A percentile compares a stretch with the other conserved stretches of the same genome.
Evolutionary conservation across 2,797 vertebrate species (phyloP).

Genomic region (Perdix hodgsoniae): DNA sequence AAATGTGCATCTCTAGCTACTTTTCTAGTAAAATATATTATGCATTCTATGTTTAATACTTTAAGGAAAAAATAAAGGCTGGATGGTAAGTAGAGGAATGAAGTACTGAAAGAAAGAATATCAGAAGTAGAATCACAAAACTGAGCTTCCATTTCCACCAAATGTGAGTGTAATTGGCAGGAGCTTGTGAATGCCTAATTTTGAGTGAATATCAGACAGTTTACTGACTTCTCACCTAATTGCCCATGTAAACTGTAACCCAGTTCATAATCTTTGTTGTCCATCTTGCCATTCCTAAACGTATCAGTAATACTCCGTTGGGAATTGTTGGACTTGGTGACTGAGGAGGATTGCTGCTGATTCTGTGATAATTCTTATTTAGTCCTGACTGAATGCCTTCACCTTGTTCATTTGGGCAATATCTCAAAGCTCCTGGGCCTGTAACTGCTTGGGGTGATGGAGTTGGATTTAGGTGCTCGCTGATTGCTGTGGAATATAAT

Average conservation of each 20-base stretch:
- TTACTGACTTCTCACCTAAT: neutral
- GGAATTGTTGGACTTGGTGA: neutral
- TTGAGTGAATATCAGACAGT: neutral
- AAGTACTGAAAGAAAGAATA: neutral
- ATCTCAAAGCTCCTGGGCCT: neutral
- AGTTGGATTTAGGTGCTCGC: neutral
- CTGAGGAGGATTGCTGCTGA: neutral
- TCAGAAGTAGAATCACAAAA: neutral
- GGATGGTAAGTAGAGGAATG: neutral
- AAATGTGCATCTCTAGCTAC: neutral
- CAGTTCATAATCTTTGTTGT: neutral
- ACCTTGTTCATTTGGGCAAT: neutral
- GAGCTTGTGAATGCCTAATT: neutral
- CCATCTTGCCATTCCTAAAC: neutral
- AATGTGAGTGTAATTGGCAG: neutral
- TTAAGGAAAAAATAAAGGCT: neutral
- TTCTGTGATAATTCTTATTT: too few species aligned
- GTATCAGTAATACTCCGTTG: neutral
- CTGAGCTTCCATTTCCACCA: neutral
- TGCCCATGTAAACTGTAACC: neutral
- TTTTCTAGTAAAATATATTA: neutral
- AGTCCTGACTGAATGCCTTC: neutral
- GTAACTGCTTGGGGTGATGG: neutral
- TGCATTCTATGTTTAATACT: neutral
- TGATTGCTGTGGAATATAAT: neutral